These are phyloP conservation scores for Coracias cyanogaster DNA, from an alignment of 2,797 vertebrate genomes.

Conservation along the genomic window DNA sequence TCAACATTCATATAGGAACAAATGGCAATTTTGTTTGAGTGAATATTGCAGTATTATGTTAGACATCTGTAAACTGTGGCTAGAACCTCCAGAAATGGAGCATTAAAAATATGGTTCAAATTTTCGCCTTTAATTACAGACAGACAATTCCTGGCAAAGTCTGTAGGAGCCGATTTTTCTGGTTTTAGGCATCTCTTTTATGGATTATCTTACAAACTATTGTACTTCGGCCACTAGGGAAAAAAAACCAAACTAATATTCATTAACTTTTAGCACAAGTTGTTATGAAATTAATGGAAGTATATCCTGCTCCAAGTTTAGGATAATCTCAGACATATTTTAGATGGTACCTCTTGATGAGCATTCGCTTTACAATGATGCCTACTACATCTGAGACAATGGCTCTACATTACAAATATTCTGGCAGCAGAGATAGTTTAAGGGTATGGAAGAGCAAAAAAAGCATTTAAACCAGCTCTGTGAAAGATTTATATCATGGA, in stretches of 20 bases:
- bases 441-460: neutral
- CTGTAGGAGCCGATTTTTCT: neutral
- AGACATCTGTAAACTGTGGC: neutral
- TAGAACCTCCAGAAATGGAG: neutral
- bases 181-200: neutral
- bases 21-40: neutral
- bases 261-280: neutral
- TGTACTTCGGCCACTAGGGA: neutral
- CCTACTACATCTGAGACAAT: neutral
- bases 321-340: neutral
- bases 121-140: neutral
- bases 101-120: neutral
- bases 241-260: neutral
- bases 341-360: neutral
- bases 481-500: neutral
- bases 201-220: neutral
- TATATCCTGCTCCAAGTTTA: neutral
- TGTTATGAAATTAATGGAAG: neutral
- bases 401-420: neutral
- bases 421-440: neutral
- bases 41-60: neutral
- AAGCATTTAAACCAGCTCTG: neutral
- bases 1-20: neutral
- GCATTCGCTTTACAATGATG: neutral
- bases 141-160: neutral